These are phyloP conservation scores for Plebejus melissa DNA, from an alignment of 2,888 invertebrate species.

Conservation along the genomic window DNA sequence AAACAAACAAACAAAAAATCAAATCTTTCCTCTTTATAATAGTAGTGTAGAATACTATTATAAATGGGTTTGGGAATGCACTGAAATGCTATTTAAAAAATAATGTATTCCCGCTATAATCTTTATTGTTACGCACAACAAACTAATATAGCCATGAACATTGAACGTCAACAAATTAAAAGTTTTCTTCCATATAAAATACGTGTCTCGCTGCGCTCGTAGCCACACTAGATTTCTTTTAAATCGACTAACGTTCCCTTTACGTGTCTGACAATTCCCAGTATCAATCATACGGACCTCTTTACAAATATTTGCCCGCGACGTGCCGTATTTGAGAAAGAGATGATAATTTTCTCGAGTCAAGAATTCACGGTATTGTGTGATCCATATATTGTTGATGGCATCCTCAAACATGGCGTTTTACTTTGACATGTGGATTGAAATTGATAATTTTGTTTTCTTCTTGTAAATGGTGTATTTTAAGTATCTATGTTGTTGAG, in stretches of 20 bases:
- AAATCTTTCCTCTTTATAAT: too few species aligned
- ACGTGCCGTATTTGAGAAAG: slow-evolving; percentile 35
- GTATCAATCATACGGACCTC: slow-evolving; percentile 42
- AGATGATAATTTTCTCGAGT: slow-evolving; percentile 33
- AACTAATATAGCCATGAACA: too few species aligned
- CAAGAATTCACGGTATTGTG: slow-evolving; percentile 27
- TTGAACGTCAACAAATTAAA: background rate
- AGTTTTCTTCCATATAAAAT: background rate
- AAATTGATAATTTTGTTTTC: background rate
- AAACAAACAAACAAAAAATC: too few species aligned
- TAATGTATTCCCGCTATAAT: too few species aligned
- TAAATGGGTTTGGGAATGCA: too few species aligned
- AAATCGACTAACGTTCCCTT: slow-evolving; percentile 39
- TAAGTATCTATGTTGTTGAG: too few species aligned
- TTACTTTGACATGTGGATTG: slow-evolving; percentile 24
- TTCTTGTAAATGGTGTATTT: too few species aligned
- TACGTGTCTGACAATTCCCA: slow-evolving; percentile 36
- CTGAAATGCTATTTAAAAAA: too few species aligned
- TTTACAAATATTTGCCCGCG: slow-evolving; percentile 36
- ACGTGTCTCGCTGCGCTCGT: slow-evolving; percentile 32
- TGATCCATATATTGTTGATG: slow-evolving; percentile 24
- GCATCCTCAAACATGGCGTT: slow-evolving; percentile 22
- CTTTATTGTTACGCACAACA: too few species aligned
- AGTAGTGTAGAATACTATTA: too few species aligned
- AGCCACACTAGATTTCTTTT: slow-evolving; percentile 37